These are phyloP conservation scores for Patiria miniata DNA, from an alignment of 35 echinoderm and acorn worm genomes.

Conservation along the genomic window DNA sequence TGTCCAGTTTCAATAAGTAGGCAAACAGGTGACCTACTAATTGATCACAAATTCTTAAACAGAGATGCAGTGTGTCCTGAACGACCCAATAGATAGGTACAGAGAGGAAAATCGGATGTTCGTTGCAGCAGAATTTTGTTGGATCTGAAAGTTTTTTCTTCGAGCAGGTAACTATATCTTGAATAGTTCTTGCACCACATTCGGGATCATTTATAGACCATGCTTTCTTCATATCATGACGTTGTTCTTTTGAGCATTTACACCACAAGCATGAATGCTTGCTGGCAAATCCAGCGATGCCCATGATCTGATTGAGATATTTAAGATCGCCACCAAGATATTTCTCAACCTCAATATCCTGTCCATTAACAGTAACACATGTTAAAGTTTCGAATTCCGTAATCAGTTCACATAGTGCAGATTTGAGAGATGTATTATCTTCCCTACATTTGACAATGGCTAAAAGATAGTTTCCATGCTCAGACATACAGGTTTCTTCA, in stretches of 20 bases:
- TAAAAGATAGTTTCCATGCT: constrained; percentile 76
- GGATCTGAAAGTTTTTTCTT: constrained; percentile 45
- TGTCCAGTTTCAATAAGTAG: constrained; percentile 55
- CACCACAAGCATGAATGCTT: constrained; percentile 71
- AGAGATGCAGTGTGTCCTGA: constrained; percentile 70
- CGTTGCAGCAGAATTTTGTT: constrained; percentile 60
- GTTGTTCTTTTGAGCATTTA: constrained; percentile 39
- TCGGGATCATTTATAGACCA: constrained; percentile 58
- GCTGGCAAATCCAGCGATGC: constrained; percentile 63
- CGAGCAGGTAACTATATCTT: constrained; percentile 45
- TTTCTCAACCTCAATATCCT: constrained; percentile 57
- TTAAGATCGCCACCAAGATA: constrained; percentile 75
- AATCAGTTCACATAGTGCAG: constrained; percentile 55
- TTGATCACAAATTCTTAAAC: constrained; percentile 63
- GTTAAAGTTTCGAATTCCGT: constrained; percentile 52
- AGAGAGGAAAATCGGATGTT: constrained; percentile 56
- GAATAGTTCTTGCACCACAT: constrained; percentile 58
- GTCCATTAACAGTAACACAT: constrained; percentile 39
- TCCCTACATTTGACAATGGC: constrained; percentile 68
- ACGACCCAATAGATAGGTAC: constrained; percentile 65
- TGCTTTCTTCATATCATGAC: constrained; percentile 53
- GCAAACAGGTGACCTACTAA: constrained; percentile 51
- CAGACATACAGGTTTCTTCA: constrained; percentile 56
- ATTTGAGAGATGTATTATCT: constrained; percentile 47
- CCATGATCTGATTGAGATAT: constrained; percentile 66